Base-by-base conservation (phyloP, 2,113 vertebrate species). In the Herpetotheres cachinnans region DNA sequence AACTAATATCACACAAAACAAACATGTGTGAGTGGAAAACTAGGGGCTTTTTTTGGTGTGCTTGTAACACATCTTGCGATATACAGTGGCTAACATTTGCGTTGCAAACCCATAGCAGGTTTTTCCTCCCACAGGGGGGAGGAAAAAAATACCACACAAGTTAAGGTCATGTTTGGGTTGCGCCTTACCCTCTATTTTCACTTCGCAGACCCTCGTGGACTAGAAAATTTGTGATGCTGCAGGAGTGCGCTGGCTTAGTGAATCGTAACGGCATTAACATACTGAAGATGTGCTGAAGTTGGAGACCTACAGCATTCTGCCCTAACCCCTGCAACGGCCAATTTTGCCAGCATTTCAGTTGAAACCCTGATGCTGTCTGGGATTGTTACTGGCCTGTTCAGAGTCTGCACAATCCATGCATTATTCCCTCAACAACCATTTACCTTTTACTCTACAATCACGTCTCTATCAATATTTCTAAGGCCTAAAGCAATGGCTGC, bases 361-460 rank as follows among this genome's bases (percentile, higher is more conserved):
- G 20, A 90, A 97, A 88, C 54, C 38, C 25, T 42, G 44, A 62
- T 74, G 61, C 63, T 85, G 91, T 47, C 66, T 82, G 85, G 62
- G 82, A 69, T 34, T 55, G 65, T 93, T 93, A 86, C 76, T 66
- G 63, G 83, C 7, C 76, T 81, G 79, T 83, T 97, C 86, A 86
- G 73, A 92, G 71, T 40, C 80, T 74, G 82, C 67, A 55, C 59
- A 34, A 66, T 36, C 44, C 63, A 55, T 27, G 44, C 83, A 87
- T 96, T 93, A 90, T 38, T 97, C 96, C 93, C 94, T 94, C 50
- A 96, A 93, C 81, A 94, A 84, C 82, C 82, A 90, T 81, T 92
- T 96, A 96, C 91, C 86, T 96, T 88, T 82, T 94, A 95, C 93
- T 91, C 93, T 86, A 87, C 80, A 97, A 91, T 95, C 95, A 38